Base-by-base conservation (phyloP, 1,140 invertebrate species). In the Magallana angulata region DNA sequence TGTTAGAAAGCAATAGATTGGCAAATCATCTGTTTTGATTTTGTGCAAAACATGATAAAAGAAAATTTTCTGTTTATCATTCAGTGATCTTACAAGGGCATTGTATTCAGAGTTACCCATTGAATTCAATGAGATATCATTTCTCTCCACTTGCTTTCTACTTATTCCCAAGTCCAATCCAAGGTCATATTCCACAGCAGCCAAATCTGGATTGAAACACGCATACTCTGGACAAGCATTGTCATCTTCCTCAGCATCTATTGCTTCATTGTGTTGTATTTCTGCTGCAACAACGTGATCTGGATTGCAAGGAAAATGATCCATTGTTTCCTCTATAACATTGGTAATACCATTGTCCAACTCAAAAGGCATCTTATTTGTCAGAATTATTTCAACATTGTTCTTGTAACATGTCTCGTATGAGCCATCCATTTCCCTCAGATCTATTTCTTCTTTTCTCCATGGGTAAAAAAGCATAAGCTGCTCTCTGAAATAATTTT, bases 401-500 rank as follows among this genome's bases (percentile, higher is more conserved):
- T 36, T 57, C 14, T 64, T 24, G 64, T 85, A 24, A 62, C 59
- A 57, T 84, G 14, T 56, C 68, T 71, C 36, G 48, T 82, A 87
- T 18, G 71, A 76, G 57, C 84, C 76, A 84, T 57, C 58, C 1
- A 8, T 57, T 48, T 58, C 80, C 18, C 81, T 57, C 11, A 89
- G 18, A 48, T 87, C 89, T 68, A 6, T 81, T 30, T 86, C 14
- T 68, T 91, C 88, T 76, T 85, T 71, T 84, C 90, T 68, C 88
- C 86, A 90, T 81, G 87, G 87, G n/a, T 36, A 58, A 68, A 83
- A 91, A 16, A 90, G 84, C 71, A 91, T 81, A 30, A 82, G 56
- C 57, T 48, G 57, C 81, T 89, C 89, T 84, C 89, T 83, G 84
- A 87, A 90, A 83, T 86, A 82, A 18, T 91, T 88, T 89, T 91